Evolutionary conservation across 2,113 vertebrate genomes (phyloP).

Genomic region (Oostethus manadensis): DNA sequence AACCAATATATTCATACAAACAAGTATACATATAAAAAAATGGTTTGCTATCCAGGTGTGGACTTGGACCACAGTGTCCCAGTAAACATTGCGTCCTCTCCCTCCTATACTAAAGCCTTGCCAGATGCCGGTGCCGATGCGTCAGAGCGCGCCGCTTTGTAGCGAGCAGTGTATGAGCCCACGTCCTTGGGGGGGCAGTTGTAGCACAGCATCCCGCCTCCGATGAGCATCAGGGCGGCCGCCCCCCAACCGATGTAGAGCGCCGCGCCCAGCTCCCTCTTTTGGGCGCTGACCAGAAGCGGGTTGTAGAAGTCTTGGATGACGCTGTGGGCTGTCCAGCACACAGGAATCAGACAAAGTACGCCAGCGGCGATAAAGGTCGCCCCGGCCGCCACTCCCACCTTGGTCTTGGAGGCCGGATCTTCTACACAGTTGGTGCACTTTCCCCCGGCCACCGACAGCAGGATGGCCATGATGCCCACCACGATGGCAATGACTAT

Average conservation of each 20-base stretch:
- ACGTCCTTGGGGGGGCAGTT: conserved; percentile 61
- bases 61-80: neutral
- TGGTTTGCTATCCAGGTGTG: neutral
- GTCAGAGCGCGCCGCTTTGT: conserved; percentile 54
- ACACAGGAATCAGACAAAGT: conserved; percentile 68
- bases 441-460: conserved; percentile 68
- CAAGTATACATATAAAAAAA: neutral
- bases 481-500: conserved; percentile 64
- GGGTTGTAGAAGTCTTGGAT: conserved; percentile 73
- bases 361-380: conserved; percentile 63
- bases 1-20: neutral
- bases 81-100: neutral
- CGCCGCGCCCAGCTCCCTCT: conserved; percentile 69
- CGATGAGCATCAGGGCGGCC: conserved; percentile 66
- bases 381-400: conserved; percentile 62
- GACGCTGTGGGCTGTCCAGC: conserved; percentile 70
- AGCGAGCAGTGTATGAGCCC: conserved; percentile 47
- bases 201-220: conserved; percentile 70
- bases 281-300: conserved; percentile 43
- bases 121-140: conserved; percentile 43
- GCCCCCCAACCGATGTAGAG: conserved; percentile 75
- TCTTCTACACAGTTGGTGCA: conserved; percentile 75
- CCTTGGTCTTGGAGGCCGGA: conserved; percentile 53
- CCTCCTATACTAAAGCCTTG: conserved; percentile 62
- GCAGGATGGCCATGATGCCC: conserved; percentile 68